Base-by-base conservation (phyloP, 2,797 vertebrate species). In the Betta splendens region DNA sequence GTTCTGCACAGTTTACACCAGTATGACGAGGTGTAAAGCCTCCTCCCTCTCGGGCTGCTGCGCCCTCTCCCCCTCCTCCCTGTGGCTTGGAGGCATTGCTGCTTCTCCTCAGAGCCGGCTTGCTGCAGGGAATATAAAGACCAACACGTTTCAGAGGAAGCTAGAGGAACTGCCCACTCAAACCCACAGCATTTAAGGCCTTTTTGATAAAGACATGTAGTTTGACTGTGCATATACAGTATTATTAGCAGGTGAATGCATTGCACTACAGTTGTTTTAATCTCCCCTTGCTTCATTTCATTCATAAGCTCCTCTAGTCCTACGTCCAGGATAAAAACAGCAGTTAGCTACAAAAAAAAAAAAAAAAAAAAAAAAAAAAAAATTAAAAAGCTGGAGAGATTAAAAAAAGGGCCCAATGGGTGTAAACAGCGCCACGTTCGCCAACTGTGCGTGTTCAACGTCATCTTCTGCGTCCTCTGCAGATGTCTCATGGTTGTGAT, bases 61-160 rank as follows among this genome's bases (percentile, higher is more conserved):
- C 43, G 12, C 25, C 11, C 37, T 42, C 3, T 9, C 23, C 10
- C 15, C 5, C 47, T 9, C 37, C 4, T 17, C 42, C 58, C 57
- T 29, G 59, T 9, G 56, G 59, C 68, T 73, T 52, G 26, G 50
- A 64, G 60, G 54, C 63, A 69, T 55, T 73, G 74, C 42, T 36
- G 72, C 4, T 44, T 76, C 77, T 69, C 75, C 61, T 64, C 67
- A 69, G 77, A 77, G 65, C 72, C 73, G 37, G 68, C 69, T 69
- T 64, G 77, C 56, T 69, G 66, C 66, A 76, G 68, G 69, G 75
- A 73, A 72, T 64, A 73, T 52, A 81, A 85, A 87, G 62, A 81
- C 52, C 61, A 68, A 78, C 65, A 68, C 57, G 64, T 72, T 79
- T 69, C 49, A 26, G 13, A 43, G 50, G 59, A 58, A 49, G 61